These are phyloP conservation scores for Pomacea maculata DNA, from an alignment of 1,140 invertebrate species.

Conservation along the genomic window DNA sequence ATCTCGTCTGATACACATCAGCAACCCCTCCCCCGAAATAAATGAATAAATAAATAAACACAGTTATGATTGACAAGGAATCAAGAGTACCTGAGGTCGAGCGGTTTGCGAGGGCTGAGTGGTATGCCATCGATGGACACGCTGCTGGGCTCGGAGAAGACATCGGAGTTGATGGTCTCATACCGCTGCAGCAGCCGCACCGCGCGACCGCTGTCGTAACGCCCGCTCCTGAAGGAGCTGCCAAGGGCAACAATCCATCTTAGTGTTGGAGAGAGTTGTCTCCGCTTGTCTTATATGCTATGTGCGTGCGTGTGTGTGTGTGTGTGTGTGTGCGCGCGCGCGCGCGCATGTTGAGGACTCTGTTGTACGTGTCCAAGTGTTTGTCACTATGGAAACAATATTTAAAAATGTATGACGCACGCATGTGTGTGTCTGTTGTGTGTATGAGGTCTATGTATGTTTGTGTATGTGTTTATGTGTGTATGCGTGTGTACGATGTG, in stretches of 20 bases:
- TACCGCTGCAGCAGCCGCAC: slow-evolving; percentile 47
- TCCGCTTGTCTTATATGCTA: not conserved
- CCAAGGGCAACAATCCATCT: not conserved
- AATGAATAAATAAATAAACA: too few relatives aligned
- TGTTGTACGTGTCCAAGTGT: too few relatives aligned
- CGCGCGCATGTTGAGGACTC: too few relatives aligned
- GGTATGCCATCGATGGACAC: slow-evolving; percentile 49
- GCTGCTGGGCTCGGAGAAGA: slow-evolving; percentile 54
- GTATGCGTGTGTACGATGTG: not conserved
- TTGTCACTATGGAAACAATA: too few relatives aligned
- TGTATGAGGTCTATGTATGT: too few relatives aligned
- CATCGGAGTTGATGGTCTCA: slow-evolving; percentile 55
- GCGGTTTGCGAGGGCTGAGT: slow-evolving; percentile 40
- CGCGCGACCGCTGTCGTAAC: not conserved
- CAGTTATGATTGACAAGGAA: too few relatives aligned
- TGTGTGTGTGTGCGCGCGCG: not conserved
- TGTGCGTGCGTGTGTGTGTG: slow-evolving; percentile 2
- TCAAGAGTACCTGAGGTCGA: slow-evolving; percentile 34
- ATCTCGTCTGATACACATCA: too few relatives aligned
- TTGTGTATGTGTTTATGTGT: too few relatives aligned
- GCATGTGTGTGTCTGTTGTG: too few relatives aligned
- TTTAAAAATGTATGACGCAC: too few relatives aligned
- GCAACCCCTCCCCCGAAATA: too few relatives aligned
- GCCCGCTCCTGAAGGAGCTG: slow-evolving; percentile 12
- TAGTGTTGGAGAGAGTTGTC: not conserved